Evolutionary conservation across 2,113 vertebrate species (phyloP).

Genomic region (Dipodomys merriami): DNA sequence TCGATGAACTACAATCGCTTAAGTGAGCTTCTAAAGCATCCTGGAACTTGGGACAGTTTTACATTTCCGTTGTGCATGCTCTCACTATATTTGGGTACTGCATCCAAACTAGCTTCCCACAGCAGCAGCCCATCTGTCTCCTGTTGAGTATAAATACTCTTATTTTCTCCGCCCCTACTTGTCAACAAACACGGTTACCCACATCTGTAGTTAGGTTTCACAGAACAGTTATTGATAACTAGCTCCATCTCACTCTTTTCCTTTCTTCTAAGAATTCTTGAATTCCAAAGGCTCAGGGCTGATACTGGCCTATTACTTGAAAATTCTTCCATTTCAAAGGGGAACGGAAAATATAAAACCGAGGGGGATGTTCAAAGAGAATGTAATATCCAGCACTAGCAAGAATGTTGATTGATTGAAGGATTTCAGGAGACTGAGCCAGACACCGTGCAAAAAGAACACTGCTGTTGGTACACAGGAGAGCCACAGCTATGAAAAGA

Average conservation of each 20-base stretch:
- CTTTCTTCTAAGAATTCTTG: neutral
- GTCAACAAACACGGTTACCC: neutral
- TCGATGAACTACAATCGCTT: neutral
- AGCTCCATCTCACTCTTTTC: neutral
- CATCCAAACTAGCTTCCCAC: conserved; percentile 61
- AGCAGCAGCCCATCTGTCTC: conserved; percentile 54
- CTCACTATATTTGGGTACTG: conserved; percentile 59
- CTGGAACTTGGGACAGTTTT: neutral
- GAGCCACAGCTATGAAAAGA: neutral
- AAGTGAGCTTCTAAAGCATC: neutral
- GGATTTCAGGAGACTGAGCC: neutral
- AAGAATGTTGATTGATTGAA: conserved; percentile 24
- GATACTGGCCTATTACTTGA: neutral
- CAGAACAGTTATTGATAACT: conserved; percentile 14
- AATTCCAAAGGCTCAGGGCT: neutral
- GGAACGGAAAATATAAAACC: neutral
- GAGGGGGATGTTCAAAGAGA: neutral
- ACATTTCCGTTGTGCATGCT: neutral
- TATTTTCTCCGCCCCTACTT: neutral
- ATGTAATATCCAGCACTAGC: neutral
- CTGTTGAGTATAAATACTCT: conserved; percentile 64
- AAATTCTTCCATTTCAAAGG: conserved; percentile 30
- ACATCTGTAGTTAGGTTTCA: conserved; percentile 28
- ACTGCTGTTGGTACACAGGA: neutral
- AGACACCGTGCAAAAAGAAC: neutral